These are phyloP conservation scores for Perca fluviatilis DNA, from an alignment of 2,113 vertebrate species.

Conservation along the genomic window DNA sequence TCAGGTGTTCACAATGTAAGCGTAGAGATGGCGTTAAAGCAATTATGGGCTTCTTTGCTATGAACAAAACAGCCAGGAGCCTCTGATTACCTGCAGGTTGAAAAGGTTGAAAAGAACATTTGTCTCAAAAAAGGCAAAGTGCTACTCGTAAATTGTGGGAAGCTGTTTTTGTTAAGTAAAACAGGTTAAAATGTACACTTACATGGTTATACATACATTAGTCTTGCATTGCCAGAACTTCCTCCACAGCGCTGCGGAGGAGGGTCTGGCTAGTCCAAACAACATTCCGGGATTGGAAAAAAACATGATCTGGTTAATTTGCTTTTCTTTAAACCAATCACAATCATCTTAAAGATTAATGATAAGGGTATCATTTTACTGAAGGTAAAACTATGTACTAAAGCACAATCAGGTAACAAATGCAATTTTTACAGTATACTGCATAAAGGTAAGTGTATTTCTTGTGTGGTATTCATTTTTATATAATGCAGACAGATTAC, in stretches of 20 bases:
- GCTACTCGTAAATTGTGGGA: background rate
- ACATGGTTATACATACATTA: background rate
- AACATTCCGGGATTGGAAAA: too few relatives aligned
- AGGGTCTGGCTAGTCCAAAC: too few relatives aligned
- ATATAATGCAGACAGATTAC: background rate
- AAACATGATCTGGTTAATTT: too few relatives aligned
- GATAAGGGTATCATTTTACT: background rate
- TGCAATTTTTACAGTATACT: background rate
- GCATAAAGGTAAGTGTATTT: background rate
- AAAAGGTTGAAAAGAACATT: conserved; percentile 35
- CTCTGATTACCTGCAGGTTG: conserved; percentile 56
- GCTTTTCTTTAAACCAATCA: too few relatives aligned
- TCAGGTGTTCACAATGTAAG: conserved; percentile 45
- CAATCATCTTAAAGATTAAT: background rate
- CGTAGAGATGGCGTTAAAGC: conserved; percentile 11
- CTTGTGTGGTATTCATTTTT: background rate
- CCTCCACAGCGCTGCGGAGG: too few relatives aligned
- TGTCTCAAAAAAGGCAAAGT: conserved; percentile 45
- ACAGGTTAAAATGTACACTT: background rate
- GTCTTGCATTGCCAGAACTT: too few relatives aligned
- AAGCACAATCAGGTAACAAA: background rate
- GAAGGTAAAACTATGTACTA: too few relatives aligned
- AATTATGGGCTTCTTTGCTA: conserved; percentile 41
- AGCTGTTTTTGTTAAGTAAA: conserved; percentile 22
- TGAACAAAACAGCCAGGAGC: conserved; percentile 49